Percentiles rank a stretch among this genome's conserved stretches.
These are phyloP conservation scores for Platichthys stellatus DNA, from an alignment of 2,113 vertebrate genomes.

Conservation along the genomic window DNA sequence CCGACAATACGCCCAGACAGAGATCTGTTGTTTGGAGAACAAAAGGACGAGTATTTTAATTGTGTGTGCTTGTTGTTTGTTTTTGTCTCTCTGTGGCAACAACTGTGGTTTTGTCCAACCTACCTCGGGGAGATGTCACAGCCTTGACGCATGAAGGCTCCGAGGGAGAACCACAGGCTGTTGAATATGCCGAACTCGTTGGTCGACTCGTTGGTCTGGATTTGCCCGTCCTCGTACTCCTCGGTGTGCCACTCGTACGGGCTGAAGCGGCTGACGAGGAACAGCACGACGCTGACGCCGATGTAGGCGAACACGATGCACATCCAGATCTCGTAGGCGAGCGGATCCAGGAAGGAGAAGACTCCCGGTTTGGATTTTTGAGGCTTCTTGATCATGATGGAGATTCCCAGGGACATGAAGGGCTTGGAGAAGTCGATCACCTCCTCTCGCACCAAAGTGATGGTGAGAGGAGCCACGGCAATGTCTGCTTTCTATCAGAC, in stretches of 20 bases:
- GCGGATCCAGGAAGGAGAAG: constrained; percentile 98
- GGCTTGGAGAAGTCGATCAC: constrained; percentile 99
- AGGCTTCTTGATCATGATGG: constrained; percentile 99
- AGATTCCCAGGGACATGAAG: constrained; percentile 99
- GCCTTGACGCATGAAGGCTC: constrained; percentile 96
- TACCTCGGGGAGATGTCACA: constrained; percentile 97
- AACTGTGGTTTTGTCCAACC: constrained; percentile 67
- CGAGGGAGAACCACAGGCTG: constrained; percentile 98
- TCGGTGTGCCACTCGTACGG: constrained; percentile 99
- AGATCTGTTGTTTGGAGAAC: constrained; percentile 87
- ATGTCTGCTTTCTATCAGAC: constrained; percentile 95
- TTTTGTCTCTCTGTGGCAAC: not conserved
- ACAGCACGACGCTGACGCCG: constrained; percentile 99
- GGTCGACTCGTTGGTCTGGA: constrained; percentile 98
- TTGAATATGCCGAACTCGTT: constrained; percentile 99
- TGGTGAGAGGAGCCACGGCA: constrained; percentile 96
- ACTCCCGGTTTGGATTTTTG: constrained; percentile 99
- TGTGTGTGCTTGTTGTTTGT: not conserved
- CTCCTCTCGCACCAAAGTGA: constrained; percentile 98
- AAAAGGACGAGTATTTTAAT: not conserved
- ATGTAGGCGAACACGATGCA: constrained; percentile 99
- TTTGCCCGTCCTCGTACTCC: constrained; percentile 98
- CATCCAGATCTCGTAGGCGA: constrained; percentile 99
- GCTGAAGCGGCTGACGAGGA: constrained; percentile 99
- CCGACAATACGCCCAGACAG: constrained; percentile 99